Percentiles rank a stretch among this genome's conserved stretches.
These are phyloP conservation scores for Drosophila siamana DNA, from an alignment of 2,888 invertebrate genomes.

Conservation along the genomic window DNA sequence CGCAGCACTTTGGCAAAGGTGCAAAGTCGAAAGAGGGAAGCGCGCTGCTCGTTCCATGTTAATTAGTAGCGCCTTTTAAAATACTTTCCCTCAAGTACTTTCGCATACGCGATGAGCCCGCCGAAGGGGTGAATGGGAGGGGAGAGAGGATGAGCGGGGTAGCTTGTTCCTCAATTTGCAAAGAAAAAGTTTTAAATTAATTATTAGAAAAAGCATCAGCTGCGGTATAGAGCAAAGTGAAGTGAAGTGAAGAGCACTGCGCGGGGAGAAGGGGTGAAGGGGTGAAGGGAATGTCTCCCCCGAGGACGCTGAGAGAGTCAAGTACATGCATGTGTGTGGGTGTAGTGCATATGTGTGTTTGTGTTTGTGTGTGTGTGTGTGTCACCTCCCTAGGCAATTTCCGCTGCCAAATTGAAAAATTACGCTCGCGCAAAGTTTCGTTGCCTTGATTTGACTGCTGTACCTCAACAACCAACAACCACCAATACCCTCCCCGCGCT, in stretches of 20 bases:
- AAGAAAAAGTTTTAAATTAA: slow-evolving; percentile 85
- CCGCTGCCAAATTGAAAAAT: slow-evolving; percentile 85
- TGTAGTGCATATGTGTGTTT: neutral
- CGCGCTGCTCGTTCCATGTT: slow-evolving; percentile 5
- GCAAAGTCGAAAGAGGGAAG: neutral
- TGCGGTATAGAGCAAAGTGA: slow-evolving; percentile 57
- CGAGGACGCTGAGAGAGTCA: slow-evolving; percentile 42
- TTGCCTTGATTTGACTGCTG: slow-evolving; percentile 55
- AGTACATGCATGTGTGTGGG: slow-evolving; percentile 23
- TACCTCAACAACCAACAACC: neutral
- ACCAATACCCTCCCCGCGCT: neutral
- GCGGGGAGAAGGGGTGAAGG: neutral
- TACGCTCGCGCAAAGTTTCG: slow-evolving; percentile 80
- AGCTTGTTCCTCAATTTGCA: slow-evolving; percentile 53
- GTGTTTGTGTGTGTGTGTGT: slow-evolving; percentile 53
- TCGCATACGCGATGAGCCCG: neutral
- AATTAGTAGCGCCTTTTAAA: slow-evolving; percentile 42
- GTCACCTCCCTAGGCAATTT: slow-evolving; percentile 85
- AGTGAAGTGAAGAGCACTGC: slow-evolving; percentile 15
- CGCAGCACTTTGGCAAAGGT: neutral
- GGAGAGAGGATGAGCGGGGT: neutral
- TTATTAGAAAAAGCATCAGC: slow-evolving; percentile 84
- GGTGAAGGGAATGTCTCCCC: slow-evolving; percentile 36
- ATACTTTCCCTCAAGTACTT: slow-evolving; percentile 23
- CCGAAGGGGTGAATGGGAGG: neutral